A percentile compares a stretch with the other conserved stretches of the same genome.
Conservation (phyloP, 2,113 vertebrate species). For the Sphaerodactylus townsendi region DNA sequence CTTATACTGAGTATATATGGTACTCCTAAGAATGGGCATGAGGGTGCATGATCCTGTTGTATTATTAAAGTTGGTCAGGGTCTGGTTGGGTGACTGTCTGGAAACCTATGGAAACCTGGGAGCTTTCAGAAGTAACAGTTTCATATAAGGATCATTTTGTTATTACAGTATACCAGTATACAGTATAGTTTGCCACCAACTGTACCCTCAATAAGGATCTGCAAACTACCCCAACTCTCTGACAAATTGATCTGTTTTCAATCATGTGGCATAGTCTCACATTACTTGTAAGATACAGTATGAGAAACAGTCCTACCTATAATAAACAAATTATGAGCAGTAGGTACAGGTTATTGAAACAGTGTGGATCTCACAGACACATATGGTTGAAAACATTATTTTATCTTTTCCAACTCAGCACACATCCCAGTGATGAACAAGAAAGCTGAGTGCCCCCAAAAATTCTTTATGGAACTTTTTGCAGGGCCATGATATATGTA, state of each 20-base stretch:
- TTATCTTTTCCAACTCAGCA: background rate
- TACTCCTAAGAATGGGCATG: background rate
- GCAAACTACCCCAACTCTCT: background rate
- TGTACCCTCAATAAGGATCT: too few relatives aligned
- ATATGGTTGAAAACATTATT: background rate
- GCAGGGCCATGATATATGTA: background rate
- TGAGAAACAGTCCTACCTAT: background rate
- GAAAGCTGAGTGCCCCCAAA: slow-evolving; percentile 11
- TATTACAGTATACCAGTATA: background rate
- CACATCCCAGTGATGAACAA: background rate
- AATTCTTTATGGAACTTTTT: slow-evolving; percentile 17
- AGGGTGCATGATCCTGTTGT: background rate
- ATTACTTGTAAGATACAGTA: background rate
- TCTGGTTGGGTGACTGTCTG: background rate
- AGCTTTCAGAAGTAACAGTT: slow-evolving; percentile 30
- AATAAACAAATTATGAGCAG: background rate
- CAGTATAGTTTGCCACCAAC: background rate
- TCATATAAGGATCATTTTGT: background rate
- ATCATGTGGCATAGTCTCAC: background rate
- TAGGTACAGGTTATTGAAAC: background rate
- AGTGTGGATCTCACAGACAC: background rate
- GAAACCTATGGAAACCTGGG: background rate
- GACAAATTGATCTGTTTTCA: background rate
- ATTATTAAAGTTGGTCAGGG: background rate
- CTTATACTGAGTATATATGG: too few relatives aligned